Evolutionary conservation across 2,797 vertebrate genomes (phyloP), one percentile per base, ranked within the genome.

Genomic region (Aeoliscus strigatus): DNA sequence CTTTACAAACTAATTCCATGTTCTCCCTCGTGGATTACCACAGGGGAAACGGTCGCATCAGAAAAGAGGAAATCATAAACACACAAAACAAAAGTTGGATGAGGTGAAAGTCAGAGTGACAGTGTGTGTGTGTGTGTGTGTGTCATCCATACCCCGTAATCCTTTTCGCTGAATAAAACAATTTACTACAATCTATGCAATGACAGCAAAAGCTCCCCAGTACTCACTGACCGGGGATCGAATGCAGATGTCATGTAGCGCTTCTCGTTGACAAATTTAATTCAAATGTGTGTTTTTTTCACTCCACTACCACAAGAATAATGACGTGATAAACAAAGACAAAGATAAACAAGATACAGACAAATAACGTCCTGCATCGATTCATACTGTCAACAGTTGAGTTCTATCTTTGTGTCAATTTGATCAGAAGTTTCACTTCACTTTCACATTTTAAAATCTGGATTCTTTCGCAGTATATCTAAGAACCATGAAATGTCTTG

Each of bases 1-100:
- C 85, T 85, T 88, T 84, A 85, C 82, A 82, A 88, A 87, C 86
- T 88, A 88, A 88, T 85, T 84, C 86, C 79, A 38, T 88, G 85
- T 86, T 88, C 80, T 86, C 84, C 86, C 83, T 69, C 56, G 59
- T 79, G 88, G 85, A 89, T 89, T 90, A 89, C 58, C 47, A 46
- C 41, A 45, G 39, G 58, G 41, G 15, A 25, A 54, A 68, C 36
- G 39, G 71, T 68, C 61, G 65, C 60, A 52, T 48, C 62, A 66
- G 55, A 68, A 66, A 60, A 55, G 31, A 66, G 44, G 23, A 63
- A 64, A 68, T 39, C 61, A 68, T 59, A 76, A 80, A 71, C 64
- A 75, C 51, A 60, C 34, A 62, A 39, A 64, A 49, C 44, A 27
- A 45, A 69, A 54, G 28, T 49, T 38, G 45, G 39, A 74, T 50